Percentiles rank a stretch among this genome's conserved stretches.
phyloP scores from a whole-genome alignment of 1,140 invertebrate species.

The Papilio polytes region DNA sequence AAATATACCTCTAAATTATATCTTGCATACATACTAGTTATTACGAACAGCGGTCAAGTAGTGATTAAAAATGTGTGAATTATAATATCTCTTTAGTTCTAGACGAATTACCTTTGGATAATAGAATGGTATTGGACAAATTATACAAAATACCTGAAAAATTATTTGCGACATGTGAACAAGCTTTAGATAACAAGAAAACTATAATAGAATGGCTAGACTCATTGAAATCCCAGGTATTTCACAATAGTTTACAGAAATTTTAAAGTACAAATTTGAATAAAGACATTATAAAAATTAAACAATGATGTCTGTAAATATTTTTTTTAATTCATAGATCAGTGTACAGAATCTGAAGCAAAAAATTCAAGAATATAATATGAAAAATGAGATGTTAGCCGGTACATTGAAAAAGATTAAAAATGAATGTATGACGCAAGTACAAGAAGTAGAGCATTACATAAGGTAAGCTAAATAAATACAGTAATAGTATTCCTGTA shows the following conservation, averaged over 20 bases:
- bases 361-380: constrained; percentile 71
- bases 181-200: constrained; percentile 62
- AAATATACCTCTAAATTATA: not conserved
- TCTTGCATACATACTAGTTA: not conserved
- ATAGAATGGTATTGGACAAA: constrained; percentile 57
- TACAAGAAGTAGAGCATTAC: constrained; percentile 58
- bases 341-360: constrained; percentile 56
- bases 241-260: constrained; percentile 32
- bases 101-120: constrained; percentile 27
- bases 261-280: not conserved
- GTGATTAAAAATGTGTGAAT: not conserved
- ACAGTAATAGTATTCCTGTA: not conserved
- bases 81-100: constrained; percentile 20
- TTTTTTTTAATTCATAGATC: constrained; percentile 53
- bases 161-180: constrained; percentile 64
- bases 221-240: constrained; percentile 57
- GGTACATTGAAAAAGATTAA: constrained; percentile 57
- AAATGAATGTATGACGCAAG: constrained; percentile 60
- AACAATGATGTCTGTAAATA: too few species aligned
- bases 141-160: constrained; percentile 66
- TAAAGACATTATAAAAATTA: too few species aligned
- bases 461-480: constrained; percentile 55
- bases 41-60: too few species aligned
- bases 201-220: constrained; percentile 73
- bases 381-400: constrained; percentile 68